These are phyloP conservation scores for Drosophila mauritiana DNA, from an alignment of 1,140 invertebrate genomes.

Conservation along the genomic window DNA sequence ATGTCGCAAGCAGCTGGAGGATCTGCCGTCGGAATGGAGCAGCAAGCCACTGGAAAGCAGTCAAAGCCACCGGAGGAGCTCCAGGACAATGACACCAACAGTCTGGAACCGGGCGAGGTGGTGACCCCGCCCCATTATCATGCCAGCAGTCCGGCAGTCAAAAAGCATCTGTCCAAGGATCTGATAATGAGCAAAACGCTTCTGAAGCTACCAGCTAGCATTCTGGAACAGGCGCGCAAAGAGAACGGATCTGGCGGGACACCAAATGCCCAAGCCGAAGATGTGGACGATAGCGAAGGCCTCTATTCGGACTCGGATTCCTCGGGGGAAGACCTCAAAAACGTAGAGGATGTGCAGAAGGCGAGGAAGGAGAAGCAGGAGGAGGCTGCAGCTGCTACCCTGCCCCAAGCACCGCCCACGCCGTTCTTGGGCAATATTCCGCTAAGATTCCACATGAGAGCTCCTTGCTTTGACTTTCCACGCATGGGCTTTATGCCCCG, in stretches of 20 bases:
- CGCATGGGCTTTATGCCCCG: conserved; percentile 63
- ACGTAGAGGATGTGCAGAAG: conserved; percentile 63
- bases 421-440: conserved; percentile 48
- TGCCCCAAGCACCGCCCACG: conserved; percentile 28
- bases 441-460: conserved; percentile 62
- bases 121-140: conserved; percentile 72
- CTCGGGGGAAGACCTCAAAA: conserved; percentile 49
- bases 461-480: conserved; percentile 50
- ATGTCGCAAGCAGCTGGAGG: conserved; percentile 25
- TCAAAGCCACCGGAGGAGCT: conserved; percentile 15
- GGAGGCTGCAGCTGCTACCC: conserved; percentile 60
- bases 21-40: not conserved
- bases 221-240: conserved; percentile 32
- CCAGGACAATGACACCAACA: conserved; percentile 70
- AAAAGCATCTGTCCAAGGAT: conserved; percentile 59
- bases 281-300: conserved; percentile 67
- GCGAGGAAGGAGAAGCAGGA: conserved; percentile 69
- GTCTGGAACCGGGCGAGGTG: conserved; percentile 77
- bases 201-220: conserved; percentile 39
- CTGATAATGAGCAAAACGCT: conserved; percentile 49
- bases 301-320: conserved; percentile 73
- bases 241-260: conserved; percentile 12
- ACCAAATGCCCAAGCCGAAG: conserved; percentile 7
- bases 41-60: not conserved
- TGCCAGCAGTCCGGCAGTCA: conserved; percentile 30